phyloP scores from a whole-genome alignment of 1,140 invertebrate genomes.

The Ceratoteleas bidentatus region DNA sequence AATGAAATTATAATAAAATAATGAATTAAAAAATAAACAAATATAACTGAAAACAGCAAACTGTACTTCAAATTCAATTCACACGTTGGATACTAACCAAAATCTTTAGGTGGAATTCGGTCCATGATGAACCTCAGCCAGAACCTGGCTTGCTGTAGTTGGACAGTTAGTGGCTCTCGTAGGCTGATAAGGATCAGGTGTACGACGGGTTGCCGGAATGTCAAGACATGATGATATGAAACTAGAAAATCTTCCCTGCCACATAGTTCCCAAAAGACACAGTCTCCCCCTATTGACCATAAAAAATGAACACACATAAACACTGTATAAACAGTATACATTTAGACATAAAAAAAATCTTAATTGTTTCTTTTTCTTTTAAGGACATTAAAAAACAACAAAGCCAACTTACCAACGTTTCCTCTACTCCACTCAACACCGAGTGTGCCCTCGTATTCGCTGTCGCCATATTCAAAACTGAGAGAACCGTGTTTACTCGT shows the following conservation, averaged over 20 bases:
- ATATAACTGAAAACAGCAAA: too few relatives aligned
- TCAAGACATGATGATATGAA: constrained; percentile 90
- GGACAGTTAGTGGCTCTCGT: constrained; percentile 86
- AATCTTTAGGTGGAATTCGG: constrained; percentile 86
- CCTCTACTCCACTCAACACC: constrained; percentile 78
- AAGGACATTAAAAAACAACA: too few relatives aligned
- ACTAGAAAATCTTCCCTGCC: constrained; percentile 90
- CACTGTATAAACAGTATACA: too few relatives aligned
- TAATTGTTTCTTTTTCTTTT: too few relatives aligned
- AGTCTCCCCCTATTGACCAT: constrained; percentile 79
- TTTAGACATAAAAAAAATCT: too few relatives aligned
- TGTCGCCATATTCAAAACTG: constrained; percentile 83
- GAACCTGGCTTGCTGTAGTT: constrained; percentile 88
- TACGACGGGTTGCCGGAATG: constrained; percentile 84
- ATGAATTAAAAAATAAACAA: too few relatives aligned
- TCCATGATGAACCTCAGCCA: constrained; percentile 92
- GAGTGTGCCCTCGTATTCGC: constrained; percentile 79
- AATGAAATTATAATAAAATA: too few relatives aligned
- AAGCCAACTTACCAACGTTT: constrained; percentile 76
- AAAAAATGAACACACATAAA: too few relatives aligned
- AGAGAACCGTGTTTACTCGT: constrained; percentile 84
- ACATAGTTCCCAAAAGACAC: constrained; percentile 90
- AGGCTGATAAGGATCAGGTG: constrained; percentile 89
- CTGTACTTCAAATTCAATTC: too few relatives aligned
- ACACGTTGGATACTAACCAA: too few relatives aligned